Evolutionary conservation across 2,797 vertebrate genomes (phyloP), one percentile per base, ranked within the genome.

Genomic region (Poecile montanus): DNA sequence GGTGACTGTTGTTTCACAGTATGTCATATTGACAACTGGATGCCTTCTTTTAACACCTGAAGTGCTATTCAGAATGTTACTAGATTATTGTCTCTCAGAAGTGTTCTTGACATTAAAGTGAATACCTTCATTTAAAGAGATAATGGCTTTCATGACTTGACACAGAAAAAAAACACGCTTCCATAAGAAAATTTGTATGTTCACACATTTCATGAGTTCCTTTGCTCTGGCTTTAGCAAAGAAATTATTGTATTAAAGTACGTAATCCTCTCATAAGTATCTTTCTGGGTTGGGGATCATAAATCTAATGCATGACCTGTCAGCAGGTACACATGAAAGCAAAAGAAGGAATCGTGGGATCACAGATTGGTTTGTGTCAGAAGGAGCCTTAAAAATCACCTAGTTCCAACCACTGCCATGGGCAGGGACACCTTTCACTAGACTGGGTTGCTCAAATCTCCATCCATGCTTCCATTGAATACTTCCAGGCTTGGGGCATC

Each of bases 31-130:
- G 70, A 40, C 66, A 72, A 75, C n/a, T 7, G 5, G 17, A 53
- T 53, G 20, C 27, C 60, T 73, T 75, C 80, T 94, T 86, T 86
- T 84, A 90, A 89, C 45, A 67, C 32, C 72, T 96, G 83, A 93
- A 89, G 48, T 87, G 9, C 32, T 80, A 34, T 74, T 85, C 68
- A 80, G 30, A 75, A 29, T 89, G 19, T 86, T 80, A 45, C 30
- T 60, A 36, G 83, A 71, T 81, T 42, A 81, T 61, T 91, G 86
- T 71, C 20, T 77, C 71, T 81, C 72, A 79, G 40, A 91, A 19
- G 56, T 61, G 30, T 71, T 83, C 11, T 13, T 8, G 44, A n/a
- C 20, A 57, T 66, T 75, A 53, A 93, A 84, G 63, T 56, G 45
- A 74, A 82, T 75, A 19, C 84, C 48, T 36, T 74, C 22, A 11